A percentile compares a stretch with the other conserved stretches of the same genome.
Evolutionary conservation across 2,113 vertebrate genomes (phyloP).

Genomic region (Ciconia maguari): DNA sequence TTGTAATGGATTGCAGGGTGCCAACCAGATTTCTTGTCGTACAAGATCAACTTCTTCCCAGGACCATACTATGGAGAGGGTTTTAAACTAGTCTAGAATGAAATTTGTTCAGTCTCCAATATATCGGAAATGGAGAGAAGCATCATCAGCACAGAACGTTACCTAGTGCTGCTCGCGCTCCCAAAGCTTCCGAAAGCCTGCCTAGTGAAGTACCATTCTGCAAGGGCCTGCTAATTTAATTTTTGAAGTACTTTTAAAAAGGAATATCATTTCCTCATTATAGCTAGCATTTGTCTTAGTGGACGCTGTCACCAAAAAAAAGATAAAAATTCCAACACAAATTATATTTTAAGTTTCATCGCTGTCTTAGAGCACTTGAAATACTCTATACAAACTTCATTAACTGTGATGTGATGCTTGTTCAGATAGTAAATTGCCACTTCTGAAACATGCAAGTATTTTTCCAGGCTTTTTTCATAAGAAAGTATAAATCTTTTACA

Average conservation of each 20-base stretch:
- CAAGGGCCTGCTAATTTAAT: background rate
- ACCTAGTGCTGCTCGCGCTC: background rate
- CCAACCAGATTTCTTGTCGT: background rate
- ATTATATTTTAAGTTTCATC: background rate
- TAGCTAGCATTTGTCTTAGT: background rate
- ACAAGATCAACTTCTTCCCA: background rate
- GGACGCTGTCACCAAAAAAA: background rate
- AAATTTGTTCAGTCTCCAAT: background rate
- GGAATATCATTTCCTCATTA: background rate
- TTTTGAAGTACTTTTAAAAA: background rate
- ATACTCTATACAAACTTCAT: background rate
- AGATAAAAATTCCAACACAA: background rate
- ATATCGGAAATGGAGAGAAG: background rate
- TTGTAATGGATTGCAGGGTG: background rate
- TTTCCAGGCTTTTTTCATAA: background rate
- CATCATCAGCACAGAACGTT: background rate
- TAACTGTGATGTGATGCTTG: background rate
- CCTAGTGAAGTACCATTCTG: background rate
- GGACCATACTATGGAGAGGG: background rate
- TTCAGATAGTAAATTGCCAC: background rate
- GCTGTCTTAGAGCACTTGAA: background rate
- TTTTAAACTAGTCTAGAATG: background rate
- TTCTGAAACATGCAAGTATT: background rate
- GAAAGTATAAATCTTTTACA: background rate
- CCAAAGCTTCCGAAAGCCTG: background rate